Evolutionary conservation across 2,797 vertebrate genomes (phyloP), one percentile per base, ranked within the genome.

Genomic region (Hydrocynus forskahlii): DNA sequence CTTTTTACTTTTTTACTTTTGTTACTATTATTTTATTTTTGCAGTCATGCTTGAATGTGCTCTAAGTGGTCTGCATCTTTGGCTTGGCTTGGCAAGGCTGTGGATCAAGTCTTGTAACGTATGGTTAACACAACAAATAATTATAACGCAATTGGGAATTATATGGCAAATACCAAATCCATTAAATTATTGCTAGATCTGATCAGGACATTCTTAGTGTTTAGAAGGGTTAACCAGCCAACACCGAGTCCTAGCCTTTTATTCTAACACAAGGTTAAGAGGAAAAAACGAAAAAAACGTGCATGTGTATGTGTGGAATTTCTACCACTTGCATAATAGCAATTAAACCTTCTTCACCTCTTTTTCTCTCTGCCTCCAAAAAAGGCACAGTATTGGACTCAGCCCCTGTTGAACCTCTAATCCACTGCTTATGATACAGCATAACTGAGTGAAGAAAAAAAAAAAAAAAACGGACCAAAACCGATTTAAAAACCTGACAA

Each of bases 401-500:
- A 83, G 81, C 80, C 87, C 88, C 55, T 81, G 67, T 84, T 81
- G 81, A 19, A 43, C 13, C 84, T 38, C 70, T 91, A 91, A 93
- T 92, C 89, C 89, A 86, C 82, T 87, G 85, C 88, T 91, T 88
- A 84, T 84, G 74, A 85, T 88, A 89, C 86, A 89, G 81, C 63
- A 70, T 71, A 29, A 79, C 48, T 25, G 25, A 59, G 55, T 50
- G 69, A 43, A 69, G 80, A 69, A 84, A 29, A 29, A 29, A 29
- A 29, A 1, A 69, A 84, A 29, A 29, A 29, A 29, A 29, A 1
- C 29, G 66, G 43, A 75, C 48, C 79, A 71, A 78, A 63, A 78
- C 78, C 23, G 9, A 16, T 72, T 75, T 79, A 35, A 64, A 86
- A 90, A 87, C 86, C 83, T 88, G 88, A 87, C 76, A 48, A 66